A percentile compares a stretch with the other conserved stretches of the same genome.
Conservation (phyloP, 2,888 invertebrate genomes). For the Ennomos erosarius region DNA sequence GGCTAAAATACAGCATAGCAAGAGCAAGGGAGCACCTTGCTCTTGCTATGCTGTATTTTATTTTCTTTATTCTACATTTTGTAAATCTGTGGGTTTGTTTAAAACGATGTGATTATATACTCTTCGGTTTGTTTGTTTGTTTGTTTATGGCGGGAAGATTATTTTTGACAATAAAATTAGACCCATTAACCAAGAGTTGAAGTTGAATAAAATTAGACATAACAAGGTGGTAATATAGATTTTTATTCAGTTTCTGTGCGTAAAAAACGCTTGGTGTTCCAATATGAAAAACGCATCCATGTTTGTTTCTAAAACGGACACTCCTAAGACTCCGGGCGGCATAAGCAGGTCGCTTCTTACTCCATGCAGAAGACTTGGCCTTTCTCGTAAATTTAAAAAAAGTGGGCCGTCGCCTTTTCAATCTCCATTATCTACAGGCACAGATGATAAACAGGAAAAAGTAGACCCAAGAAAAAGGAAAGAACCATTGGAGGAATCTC, state of each 20-base stretch:
- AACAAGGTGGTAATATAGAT: not conserved
- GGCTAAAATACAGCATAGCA: too few relatives aligned
- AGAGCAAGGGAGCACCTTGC: too few relatives aligned
- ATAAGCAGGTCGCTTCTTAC: conserved; percentile 82
- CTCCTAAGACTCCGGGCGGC: conserved; percentile 79
- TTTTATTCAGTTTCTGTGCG: conserved; percentile 4
- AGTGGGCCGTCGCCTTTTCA: conserved; percentile 69
- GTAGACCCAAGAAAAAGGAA: conserved; percentile 59
- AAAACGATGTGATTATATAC: too few relatives aligned
- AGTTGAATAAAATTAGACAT: too few relatives aligned
- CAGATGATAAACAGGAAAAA: conserved; percentile 46
- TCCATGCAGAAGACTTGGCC: conserved; percentile 81
- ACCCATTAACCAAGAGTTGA: too few relatives aligned
- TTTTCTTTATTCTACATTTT: too few relatives aligned
- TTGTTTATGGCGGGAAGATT: too few relatives aligned
- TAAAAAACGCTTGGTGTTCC: not conserved
- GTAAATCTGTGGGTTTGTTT: too few relatives aligned
- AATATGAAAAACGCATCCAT: conserved; percentile 64
- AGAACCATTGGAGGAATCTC: conserved; percentile 43
- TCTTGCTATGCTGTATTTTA: too few relatives aligned
- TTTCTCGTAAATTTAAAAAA: conserved; percentile 78
- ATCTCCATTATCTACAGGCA: conserved; percentile 60
- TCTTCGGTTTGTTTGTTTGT: too few relatives aligned
- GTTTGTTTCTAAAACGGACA: conserved; percentile 52
- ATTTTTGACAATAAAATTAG: too few relatives aligned